Percentiles rank a stretch among this genome's conserved stretches.
phyloP scores from a whole-genome alignment of 2,113 vertebrate species.

The Mystacornis crossleyi region DNA sequence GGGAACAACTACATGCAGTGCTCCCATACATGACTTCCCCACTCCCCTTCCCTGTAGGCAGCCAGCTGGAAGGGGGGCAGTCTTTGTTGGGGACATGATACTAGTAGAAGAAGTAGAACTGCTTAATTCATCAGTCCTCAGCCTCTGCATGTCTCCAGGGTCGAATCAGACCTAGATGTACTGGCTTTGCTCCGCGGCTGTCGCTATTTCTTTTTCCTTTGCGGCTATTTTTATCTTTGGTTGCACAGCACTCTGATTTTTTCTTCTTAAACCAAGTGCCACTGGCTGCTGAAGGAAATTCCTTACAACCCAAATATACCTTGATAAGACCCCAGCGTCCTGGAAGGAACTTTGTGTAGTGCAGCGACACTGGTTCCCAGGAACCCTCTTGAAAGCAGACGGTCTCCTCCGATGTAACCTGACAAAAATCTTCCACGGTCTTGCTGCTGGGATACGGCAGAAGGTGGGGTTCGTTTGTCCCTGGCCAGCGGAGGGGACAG shows the following conservation, averaged over 20 bases:
- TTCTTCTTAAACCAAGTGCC: not conserved
- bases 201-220: accelerated
- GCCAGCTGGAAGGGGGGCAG: not conserved
- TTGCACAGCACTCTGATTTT: not conserved
- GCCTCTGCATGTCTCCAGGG: not conserved
- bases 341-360: not conserved
- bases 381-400: accelerated
- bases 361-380: accelerated
- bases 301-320: not conserved
- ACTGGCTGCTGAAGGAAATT: not conserved
- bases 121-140: not conserved
- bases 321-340: accelerated
- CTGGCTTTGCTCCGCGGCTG: accelerated
- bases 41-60: not conserved
- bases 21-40: not conserved
- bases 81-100: not conserved
- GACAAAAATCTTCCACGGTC: not conserved
- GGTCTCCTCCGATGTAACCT: accelerated
- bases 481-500: too few species aligned
- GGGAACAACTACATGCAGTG: accelerated
- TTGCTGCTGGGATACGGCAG: accelerated
- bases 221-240: not conserved
- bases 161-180: not conserved
- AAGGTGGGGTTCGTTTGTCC: not conserved
- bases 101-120: not conserved